These are phyloP conservation scores for Brienomyrus brachyistius DNA, from an alignment of 2,113 vertebrate genomes.

Conservation along the genomic window DNA sequence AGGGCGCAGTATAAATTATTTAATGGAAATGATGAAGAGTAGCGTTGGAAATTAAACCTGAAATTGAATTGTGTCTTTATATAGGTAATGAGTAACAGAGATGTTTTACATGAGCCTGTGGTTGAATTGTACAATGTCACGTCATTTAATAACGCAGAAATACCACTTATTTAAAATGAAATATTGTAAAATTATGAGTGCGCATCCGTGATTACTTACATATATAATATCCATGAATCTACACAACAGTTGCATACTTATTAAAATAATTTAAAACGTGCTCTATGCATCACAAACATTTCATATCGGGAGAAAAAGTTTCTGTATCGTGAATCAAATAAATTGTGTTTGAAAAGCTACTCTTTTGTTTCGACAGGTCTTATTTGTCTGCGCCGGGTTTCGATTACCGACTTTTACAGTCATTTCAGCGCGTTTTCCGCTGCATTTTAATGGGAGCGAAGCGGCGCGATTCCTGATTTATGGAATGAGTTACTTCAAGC, in stretches of 20 bases:
- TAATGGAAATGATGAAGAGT: not conserved
- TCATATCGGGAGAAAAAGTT: not conserved
- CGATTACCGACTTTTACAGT: slow-evolving; percentile 16
- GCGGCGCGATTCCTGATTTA: slow-evolving; percentile 22
- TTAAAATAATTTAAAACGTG: not conserved
- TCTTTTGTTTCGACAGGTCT: not conserved
- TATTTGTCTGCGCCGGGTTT: slow-evolving; percentile 16
- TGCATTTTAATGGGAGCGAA: slow-evolving; percentile 20
- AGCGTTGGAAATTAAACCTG: not conserved
- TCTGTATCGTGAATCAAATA: not conserved
- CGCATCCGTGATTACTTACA: not conserved
- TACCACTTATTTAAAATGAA: slow-evolving; percentile 1
- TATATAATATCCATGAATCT: not conserved
- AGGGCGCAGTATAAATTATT: not conserved
- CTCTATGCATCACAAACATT: no score
- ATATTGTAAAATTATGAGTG: not conserved
- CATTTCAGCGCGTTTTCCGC: not conserved
- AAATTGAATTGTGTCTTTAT: not conserved
- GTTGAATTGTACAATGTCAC: not conserved
- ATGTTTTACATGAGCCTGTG: not conserved
- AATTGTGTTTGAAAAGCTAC: slow-evolving; percentile 16
- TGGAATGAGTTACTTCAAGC: slow-evolving; percentile 21
- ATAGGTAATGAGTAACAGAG: not conserved
- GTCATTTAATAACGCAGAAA: not conserved
- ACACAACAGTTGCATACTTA: not conserved